A percentile compares a stretch with the other conserved stretches of the same genome.
Conservation (phyloP, 2,888 invertebrate species). For the Agrotis puta region DNA sequence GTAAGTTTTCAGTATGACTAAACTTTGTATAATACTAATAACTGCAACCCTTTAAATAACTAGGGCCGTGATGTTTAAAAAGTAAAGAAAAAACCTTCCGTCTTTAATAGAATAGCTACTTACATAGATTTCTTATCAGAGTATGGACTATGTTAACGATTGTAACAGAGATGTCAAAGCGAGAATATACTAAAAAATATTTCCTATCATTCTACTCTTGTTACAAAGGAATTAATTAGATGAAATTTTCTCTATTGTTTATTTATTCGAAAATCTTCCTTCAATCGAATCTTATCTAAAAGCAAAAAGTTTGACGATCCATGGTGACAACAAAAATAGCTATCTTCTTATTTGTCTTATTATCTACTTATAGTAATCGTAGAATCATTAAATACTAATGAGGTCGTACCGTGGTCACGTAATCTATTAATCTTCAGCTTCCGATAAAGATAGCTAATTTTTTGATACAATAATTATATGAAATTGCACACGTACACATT, state of each 20-base stretch:
- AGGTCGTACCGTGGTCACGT: neutral
- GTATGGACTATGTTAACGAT: neutral
- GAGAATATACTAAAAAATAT: neutral
- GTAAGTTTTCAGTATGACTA: neutral
- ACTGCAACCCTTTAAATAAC: neutral
- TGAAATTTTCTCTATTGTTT: neutral
- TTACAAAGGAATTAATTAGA: neutral
- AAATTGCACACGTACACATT: conserved; percentile 19
- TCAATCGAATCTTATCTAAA: conserved; percentile 2
- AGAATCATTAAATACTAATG: conserved; percentile 14
- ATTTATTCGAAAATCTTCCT: neutral
- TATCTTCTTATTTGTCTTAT: neutral
- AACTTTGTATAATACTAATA: neutral
- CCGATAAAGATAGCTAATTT: conserved; percentile 19
- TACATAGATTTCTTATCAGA: neutral
- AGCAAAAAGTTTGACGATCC: neutral
- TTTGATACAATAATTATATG: conserved; percentile 7
- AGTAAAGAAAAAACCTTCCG: too few species aligned
- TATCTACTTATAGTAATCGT: conserved; percentile 24
- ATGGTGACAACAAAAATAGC: neutral
- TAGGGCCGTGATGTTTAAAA: neutral
- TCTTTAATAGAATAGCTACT: neutral
- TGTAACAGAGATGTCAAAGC: neutral
- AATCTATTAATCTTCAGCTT: conserved; percentile 41
- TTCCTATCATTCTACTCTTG: too few species aligned